Evolutionary conservation across 2,113 vertebrate genomes (phyloP).

Genomic region (Peromyscus maniculatus): DNA sequence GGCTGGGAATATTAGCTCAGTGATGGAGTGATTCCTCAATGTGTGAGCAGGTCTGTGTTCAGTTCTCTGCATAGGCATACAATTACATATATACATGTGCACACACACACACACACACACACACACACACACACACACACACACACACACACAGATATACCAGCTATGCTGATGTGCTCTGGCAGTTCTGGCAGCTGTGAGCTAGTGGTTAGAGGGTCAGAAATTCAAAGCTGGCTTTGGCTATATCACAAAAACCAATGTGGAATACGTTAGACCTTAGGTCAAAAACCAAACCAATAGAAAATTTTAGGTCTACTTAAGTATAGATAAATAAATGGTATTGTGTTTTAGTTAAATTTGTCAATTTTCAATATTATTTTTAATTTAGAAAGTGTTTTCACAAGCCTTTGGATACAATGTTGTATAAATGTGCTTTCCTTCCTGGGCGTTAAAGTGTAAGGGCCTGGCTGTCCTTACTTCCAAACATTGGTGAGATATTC

Average conservation of each 20-base stretch:
- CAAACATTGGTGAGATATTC: not conserved
- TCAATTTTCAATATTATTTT: not conserved
- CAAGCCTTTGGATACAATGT: not conserved
- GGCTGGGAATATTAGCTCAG: not conserved
- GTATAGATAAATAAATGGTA: not conserved
- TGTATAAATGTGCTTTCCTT: not conserved
- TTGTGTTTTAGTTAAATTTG: not conserved
- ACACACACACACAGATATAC: not conserved
- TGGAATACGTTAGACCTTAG: too few species aligned
- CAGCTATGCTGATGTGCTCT: not conserved
- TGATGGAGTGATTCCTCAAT: not conserved
- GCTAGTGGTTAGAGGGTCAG: not conserved
- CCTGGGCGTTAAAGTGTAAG: not conserved
- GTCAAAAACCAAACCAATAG: not conserved
- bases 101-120: not conserved
- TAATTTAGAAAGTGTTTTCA: not conserved
- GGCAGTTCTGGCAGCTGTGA: not conserved
- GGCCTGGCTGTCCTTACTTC: fast-evolving
- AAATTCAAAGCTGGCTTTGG: not conserved
- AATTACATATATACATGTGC: not conserved
- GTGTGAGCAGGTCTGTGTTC: not conserved
- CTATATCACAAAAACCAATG: not conserved
- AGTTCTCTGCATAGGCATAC: not conserved
- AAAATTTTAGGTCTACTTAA: not conserved
- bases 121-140: not conserved